A percentile compares a stretch with the other conserved stretches of the same genome.
These are phyloP conservation scores for Epirrita christyi DNA, from an alignment of 2,888 invertebrate genomes.

Conservation along the genomic window DNA sequence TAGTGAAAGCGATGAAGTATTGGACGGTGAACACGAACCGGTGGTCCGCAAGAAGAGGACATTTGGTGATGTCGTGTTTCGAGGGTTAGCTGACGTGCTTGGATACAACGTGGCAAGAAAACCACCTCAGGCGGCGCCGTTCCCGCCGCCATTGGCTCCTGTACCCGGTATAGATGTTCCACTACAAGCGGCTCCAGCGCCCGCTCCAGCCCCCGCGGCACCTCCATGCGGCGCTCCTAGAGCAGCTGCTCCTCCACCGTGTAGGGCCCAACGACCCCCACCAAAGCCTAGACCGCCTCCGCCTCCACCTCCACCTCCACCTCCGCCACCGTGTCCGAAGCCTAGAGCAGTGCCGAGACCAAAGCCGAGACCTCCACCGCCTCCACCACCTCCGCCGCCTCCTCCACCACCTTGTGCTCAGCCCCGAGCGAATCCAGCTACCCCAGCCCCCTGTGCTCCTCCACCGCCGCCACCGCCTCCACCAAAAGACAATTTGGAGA, in stretches of 20 bases:
- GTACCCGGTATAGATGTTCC: conserved; percentile 73
- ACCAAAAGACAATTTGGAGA: conserved; percentile 59
- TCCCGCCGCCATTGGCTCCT: conserved; percentile 75
- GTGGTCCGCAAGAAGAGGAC: conserved; percentile 79
- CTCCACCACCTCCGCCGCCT: conserved; percentile 58
- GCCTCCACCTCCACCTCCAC: conserved; percentile 45
- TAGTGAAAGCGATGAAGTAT: conserved; percentile 45
- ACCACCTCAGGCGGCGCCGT: conserved; percentile 59
- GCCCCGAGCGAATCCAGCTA: conserved; percentile 69
- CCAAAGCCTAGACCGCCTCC: conserved; percentile 38
- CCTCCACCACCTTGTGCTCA: conserved; percentile 65
- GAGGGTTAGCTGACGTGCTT: conserved; percentile 79
- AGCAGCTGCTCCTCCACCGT: conserved; percentile 33
- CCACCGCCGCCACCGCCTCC: conserved; percentile 54
- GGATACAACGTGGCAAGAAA: conserved; percentile 74
- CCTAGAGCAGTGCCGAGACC: conserved; percentile 65
- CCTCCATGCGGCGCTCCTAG: conserved; percentile 43
- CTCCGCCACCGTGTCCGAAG: conserved; percentile 62
- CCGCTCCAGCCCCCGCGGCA: conserved; percentile 46
- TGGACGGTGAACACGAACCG: conserved; percentile 62
- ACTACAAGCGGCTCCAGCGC: conserved; percentile 56
- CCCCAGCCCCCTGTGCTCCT: conserved; percentile 63
- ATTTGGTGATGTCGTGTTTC: conserved; percentile 79
- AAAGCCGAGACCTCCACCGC: conserved; percentile 51
- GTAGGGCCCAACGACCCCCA: conserved; percentile 42